A percentile compares a stretch with the other conserved stretches of the same genome.
These are phyloP conservation scores for Karalla daura DNA, from an alignment of 2,797 vertebrate species.

Conservation along the genomic window DNA sequence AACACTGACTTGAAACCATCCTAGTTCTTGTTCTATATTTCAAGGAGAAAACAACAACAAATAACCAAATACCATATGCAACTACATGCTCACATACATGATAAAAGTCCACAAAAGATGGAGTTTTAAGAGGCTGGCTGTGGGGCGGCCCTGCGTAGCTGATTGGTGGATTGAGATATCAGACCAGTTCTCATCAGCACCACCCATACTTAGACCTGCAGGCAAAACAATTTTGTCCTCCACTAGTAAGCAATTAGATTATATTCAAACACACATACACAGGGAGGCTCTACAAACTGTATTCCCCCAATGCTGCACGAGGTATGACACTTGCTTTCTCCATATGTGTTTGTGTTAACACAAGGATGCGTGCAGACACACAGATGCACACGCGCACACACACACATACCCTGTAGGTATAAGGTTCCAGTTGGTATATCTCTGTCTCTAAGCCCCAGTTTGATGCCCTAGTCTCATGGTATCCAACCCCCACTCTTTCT, in stretches of 20 bases:
- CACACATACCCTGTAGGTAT: constrained; percentile 74
- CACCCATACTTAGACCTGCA: constrained; percentile 67
- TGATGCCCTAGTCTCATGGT: constrained; percentile 82
- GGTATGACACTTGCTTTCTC: constrained; percentile 73
- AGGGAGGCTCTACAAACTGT: constrained; percentile 52
- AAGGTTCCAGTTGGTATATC: constrained; percentile 83
- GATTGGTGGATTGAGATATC: constrained; percentile 80
- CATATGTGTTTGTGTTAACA: constrained; percentile 77
- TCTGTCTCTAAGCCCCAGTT: constrained; percentile 81
- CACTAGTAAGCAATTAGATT: constrained; percentile 81
- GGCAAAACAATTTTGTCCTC: constrained; percentile 78
- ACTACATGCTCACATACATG: not conserved
- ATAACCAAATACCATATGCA: not conserved
- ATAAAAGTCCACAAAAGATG: constrained; percentile 17
- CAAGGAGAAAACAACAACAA: not conserved
- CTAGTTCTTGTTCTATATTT: constrained; percentile 30
- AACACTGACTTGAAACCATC: constrained; percentile 23
- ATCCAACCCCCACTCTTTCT: constrained; percentile 82
- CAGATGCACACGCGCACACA: constrained; percentile 39
- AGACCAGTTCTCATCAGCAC: constrained; percentile 75
- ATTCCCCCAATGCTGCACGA: constrained; percentile 58
- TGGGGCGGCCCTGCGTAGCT: constrained; percentile 45
- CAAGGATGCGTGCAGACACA: constrained; percentile 54
- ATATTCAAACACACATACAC: constrained; percentile 69
- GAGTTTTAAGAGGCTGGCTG: constrained; percentile 48